Evolutionary conservation across 1,140 invertebrate species (phyloP).

Genomic region (Batillaria attramentaria): DNA sequence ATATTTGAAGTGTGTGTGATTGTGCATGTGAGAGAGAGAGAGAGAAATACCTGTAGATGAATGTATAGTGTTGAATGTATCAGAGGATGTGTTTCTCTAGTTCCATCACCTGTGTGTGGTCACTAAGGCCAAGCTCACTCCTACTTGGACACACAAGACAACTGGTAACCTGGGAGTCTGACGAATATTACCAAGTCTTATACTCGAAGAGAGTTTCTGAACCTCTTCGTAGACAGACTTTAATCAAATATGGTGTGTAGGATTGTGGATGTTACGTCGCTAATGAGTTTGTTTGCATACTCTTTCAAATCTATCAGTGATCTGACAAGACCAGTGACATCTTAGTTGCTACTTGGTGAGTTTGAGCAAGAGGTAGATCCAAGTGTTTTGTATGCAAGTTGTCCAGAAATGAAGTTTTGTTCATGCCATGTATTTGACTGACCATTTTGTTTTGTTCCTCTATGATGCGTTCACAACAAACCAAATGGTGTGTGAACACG

Average conservation of each 20-base stretch:
- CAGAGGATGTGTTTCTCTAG: background rate
- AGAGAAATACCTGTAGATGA: background rate
- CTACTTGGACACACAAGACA: too few species aligned
- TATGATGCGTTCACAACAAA: constrained; percentile 25
- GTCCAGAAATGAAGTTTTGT: background rate
- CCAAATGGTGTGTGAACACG: constrained; percentile 22
- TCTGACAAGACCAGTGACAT: too few species aligned
- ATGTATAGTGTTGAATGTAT: background rate
- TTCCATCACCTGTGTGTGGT: background rate
- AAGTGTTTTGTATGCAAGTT: background rate
- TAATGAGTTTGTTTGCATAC: too few species aligned
- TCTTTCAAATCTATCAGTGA: too few species aligned
- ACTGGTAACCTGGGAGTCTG: too few species aligned
- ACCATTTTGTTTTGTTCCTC: background rate
- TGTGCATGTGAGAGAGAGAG: background rate
- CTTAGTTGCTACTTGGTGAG: background rate
- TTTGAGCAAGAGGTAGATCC: background rate
- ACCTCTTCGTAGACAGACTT: too few species aligned
- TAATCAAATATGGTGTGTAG: too few species aligned
- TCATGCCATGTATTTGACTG: background rate
- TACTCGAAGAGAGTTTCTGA: too few species aligned
- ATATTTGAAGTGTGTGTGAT: background rate
- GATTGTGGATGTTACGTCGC: too few species aligned
- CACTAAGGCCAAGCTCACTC: background rate
- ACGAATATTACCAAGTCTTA: too few species aligned